Evolutionary conservation across 64 coral and sea anemone species (phyloP), one percentile per base, ranked within the genome.

Genomic region (Stichodactyla helianthus): DNA sequence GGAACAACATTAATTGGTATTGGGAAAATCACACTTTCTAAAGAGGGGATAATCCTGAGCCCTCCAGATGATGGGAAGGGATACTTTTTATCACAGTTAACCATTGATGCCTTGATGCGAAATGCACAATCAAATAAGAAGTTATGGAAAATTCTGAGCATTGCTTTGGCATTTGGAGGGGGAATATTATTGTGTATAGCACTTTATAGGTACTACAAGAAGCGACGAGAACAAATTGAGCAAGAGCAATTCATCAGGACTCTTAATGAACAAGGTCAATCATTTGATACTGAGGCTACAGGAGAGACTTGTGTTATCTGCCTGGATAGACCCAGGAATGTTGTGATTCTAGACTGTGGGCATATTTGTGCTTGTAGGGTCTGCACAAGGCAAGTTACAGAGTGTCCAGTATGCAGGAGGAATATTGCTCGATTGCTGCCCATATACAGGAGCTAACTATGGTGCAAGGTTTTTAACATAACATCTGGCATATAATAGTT

Each of bases 301-400:
- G 93, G 87, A 67, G 90, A 88, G 12, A 17, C 82, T 22, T 99
- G 97, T 91, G 93, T 99, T 53, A 88, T 99, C 88, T 99, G 97
- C 76, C 86, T 99, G 65, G 93, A 94, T 51, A 87, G 78, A 50
- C 97, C 70, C 59, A 85, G 97, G 28, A 93, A 99, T 93, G 93
- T 95, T 22, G 97, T 95, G 77, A 92, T 99, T 78, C 67, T 99
- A 52, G 91, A 95, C 31, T 95, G 97, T 92, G 97, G 93, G 51
- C 93, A 95, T 88, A 93, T 99, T 5, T 99, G 97, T 86, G 86
- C 85, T 16, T 99, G 97, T 14, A 83, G 85, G 54, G 77, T 26
- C 17, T 98, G 96, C 77, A 90, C 89, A 53, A 77, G 71, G 6
- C 90, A 90, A 56, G 60, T 99, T 2, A 68, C 82, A 17, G 88